Evolutionary conservation across 2,888 invertebrate genomes (phyloP).

Genomic region (Phragmatobia fuliginosa): DNA sequence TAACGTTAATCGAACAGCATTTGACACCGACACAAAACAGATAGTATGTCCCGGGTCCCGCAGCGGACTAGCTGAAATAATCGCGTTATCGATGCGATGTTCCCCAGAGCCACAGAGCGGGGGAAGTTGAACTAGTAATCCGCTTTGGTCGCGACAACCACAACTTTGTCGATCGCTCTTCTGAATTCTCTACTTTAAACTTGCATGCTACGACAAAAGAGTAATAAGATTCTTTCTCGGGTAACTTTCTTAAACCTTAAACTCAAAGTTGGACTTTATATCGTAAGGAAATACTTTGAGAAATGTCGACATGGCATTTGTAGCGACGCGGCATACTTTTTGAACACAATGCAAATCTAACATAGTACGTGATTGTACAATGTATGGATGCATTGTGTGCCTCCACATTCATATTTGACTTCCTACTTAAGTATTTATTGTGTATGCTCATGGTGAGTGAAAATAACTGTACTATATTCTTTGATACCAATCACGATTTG

Average conservation of each 20-base stretch:
- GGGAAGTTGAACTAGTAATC: slow-evolving; percentile 66
- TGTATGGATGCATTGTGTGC: slow-evolving; percentile 22
- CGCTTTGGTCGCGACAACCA: slow-evolving; percentile 68
- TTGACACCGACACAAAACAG: slow-evolving; percentile 35
- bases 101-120: slow-evolving; percentile 56
- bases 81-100: slow-evolving; percentile 69
- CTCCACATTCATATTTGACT: slow-evolving; percentile 41
- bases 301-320: slow-evolving; percentile 30
- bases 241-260: slow-evolving; percentile 59
- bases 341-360: slow-evolving; percentile 32
- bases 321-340: slow-evolving; percentile 33
- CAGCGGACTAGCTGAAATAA: slow-evolving; percentile 62
- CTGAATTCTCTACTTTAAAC: slow-evolving; percentile 70
- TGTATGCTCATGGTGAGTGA: slow-evolving; percentile 26
- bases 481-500: slow-evolving; percentile 33
- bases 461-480: slow-evolving; percentile 37
- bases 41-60: slow-evolving; percentile 40
- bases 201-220: slow-evolving; percentile 71
- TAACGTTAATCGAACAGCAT: slow-evolving; percentile 32
- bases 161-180: slow-evolving; percentile 75
- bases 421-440: slow-evolving; percentile 28
- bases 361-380: slow-evolving; percentile 22
- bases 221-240: slow-evolving; percentile 69
- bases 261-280: slow-evolving; percentile 54
- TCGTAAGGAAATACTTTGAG: slow-evolving; percentile 38